Conservation (phyloP, 2,888 invertebrate genomes). For the Ligdia adustata region DNA sequence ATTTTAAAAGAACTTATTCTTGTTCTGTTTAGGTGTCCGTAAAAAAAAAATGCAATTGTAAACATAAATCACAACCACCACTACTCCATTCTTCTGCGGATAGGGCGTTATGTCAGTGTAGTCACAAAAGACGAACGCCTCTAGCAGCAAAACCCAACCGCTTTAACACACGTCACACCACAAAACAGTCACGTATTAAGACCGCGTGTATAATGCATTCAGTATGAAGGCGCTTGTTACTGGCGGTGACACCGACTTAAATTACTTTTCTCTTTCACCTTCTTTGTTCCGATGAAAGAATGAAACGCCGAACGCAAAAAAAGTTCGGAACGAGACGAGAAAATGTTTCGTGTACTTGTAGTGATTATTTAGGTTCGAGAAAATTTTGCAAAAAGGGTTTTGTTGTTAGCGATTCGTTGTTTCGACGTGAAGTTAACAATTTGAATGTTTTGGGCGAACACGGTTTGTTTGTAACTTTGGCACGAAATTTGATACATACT, state of each 20-base stretch:
- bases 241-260: constrained; percentile 48
- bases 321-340: constrained; percentile 10
- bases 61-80: too few relatives aligned
- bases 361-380: constrained; percentile 2
- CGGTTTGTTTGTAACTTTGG: background rate
- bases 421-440: background rate
- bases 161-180: constrained; percentile 25
- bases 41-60: too few relatives aligned
- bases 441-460: background rate
- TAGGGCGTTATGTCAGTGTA: too few relatives aligned
- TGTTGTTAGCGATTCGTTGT: background rate
- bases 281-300: constrained; percentile 25
- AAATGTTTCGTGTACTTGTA: constrained; percentile 4
- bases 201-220: constrained; percentile 53
- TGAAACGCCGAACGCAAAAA: constrained; percentile 16
- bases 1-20: too few relatives aligned
- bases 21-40: too few relatives aligned
- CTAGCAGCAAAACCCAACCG: constrained; percentile 8
- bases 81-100: too few relatives aligned
- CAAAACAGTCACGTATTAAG: constrained; percentile 39
- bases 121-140: background rate
- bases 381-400: background rate
- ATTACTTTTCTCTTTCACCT: constrained; percentile 47
- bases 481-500: background rate
- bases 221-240: constrained; percentile 44